Evolutionary conservation across 2,113 vertebrate genomes (phyloP).

Genomic region (Arenaria interpres): DNA sequence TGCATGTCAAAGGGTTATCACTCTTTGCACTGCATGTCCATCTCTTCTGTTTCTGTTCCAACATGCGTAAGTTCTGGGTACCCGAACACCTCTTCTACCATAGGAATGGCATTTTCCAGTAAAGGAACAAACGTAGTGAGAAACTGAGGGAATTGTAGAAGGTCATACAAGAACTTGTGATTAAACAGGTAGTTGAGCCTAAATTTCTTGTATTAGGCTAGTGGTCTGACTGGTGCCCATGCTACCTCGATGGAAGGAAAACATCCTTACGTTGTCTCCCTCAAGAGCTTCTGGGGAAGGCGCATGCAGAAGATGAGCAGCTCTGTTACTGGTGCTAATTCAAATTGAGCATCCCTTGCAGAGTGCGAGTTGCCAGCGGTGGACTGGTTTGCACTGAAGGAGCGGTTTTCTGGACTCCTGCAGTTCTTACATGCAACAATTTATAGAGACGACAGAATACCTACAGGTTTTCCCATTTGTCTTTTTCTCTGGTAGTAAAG

Average conservation of each 20-base stretch:
- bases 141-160: not conserved
- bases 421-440: not conserved
- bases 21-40: not conserved
- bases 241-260: not conserved
- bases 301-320: not conserved
- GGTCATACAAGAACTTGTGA: not conserved
- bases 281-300: not conserved
- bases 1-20: not conserved
- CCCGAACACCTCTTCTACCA: not conserved
- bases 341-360: not conserved
- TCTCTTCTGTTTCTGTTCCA: not conserved
- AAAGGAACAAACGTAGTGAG: not conserved
- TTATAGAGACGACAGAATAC: not conserved
- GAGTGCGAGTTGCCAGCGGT: not conserved
- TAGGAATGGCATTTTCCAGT: not conserved
- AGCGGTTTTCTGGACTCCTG: not conserved
- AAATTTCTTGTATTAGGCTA: not conserved
- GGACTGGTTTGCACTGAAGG: not conserved
- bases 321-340: not conserved
- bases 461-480: not conserved
- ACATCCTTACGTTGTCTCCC: not conserved
- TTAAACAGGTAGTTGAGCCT: not conserved
- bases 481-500: not conserved
- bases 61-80: rapidly evolving
- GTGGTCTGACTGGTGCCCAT: not conserved